Percentiles rank a stretch among this genome's conserved stretches.
Conservation (phyloP, 2,888 invertebrate species). For the Amiota communis region DNA sequence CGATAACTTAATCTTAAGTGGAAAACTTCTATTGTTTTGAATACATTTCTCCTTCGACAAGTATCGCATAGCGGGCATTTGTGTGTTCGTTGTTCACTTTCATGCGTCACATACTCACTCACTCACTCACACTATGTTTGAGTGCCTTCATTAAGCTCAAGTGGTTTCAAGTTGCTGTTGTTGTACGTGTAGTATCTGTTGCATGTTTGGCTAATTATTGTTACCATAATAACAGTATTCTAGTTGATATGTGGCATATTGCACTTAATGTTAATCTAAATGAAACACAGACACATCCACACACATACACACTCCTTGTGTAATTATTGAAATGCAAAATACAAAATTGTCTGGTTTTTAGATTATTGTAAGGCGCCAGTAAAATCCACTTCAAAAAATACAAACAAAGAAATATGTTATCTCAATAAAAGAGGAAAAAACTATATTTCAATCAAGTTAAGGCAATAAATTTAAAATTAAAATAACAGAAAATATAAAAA, state of each 20-base stretch:
- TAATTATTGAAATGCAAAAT: conserved; percentile 22
- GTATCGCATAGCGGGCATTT: conserved; percentile 35
- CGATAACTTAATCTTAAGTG: conserved; percentile 64
- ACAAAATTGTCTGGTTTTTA: too few species aligned
- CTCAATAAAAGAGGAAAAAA: too few species aligned
- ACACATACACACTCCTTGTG: background rate
- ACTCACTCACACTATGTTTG: background rate
- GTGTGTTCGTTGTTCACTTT: background rate
- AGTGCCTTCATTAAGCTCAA: conserved; percentile 14
- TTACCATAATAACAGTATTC: conserved; percentile 19
- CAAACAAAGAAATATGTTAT: too few species aligned
- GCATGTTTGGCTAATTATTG: conserved; percentile 31
- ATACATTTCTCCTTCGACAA: too few species aligned
- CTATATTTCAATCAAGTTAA: background rate
- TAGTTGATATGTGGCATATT: conserved; percentile 14
- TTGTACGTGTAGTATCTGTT: conserved; percentile 3
- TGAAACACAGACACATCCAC: background rate
- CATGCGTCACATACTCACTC: background rate
- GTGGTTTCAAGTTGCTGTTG: conserved; percentile 8
- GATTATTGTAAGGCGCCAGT: too few species aligned
- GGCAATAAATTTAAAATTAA: background rate
- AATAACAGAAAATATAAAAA: background rate
- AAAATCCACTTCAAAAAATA: too few species aligned
- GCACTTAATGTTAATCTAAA: conserved; percentile 11
- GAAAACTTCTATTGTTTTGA: conserved; percentile 31